Evolutionary conservation across 2,888 invertebrate genomes (phyloP).

Genomic region (Opisthograptis luteolata): DNA sequence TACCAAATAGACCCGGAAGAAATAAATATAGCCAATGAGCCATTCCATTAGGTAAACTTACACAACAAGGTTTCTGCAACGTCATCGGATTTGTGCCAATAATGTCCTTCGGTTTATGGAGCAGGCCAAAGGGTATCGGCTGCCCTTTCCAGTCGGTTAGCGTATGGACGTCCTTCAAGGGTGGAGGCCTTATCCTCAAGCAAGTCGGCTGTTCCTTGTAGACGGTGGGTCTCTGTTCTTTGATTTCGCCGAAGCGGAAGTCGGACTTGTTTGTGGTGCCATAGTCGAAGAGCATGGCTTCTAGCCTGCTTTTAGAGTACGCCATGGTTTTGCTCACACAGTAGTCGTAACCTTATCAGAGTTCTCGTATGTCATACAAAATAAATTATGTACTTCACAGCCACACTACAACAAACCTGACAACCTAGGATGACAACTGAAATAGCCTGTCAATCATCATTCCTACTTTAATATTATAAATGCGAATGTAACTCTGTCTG

Average conservation of each 20-base stretch:
- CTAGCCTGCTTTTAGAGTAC: slow-evolving; percentile 32
- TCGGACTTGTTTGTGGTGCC: slow-evolving; percentile 51
- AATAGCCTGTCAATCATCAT: too few relatives aligned
- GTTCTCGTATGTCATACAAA: too few relatives aligned
- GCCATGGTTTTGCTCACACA: too few relatives aligned
- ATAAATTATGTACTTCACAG: too few relatives aligned
- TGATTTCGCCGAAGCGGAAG: slow-evolving; percentile 41
- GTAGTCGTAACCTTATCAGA: too few relatives aligned
- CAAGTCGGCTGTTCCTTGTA: slow-evolving; percentile 42
- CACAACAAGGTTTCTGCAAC: slow-evolving; percentile 48
- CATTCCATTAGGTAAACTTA: too few relatives aligned
- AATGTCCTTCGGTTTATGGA: slow-evolving; percentile 48
- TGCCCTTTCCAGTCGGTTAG: slow-evolving; percentile 46
- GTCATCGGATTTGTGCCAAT: slow-evolving; percentile 47
- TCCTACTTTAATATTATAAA: too few relatives aligned
- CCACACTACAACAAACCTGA: too few relatives aligned
- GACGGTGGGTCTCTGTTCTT: slow-evolving; percentile 33
- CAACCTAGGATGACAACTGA: too few relatives aligned
- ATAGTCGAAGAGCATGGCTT: slow-evolving; percentile 54
- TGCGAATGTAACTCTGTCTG: too few relatives aligned
- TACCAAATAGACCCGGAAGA: too few relatives aligned
- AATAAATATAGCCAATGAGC: too few relatives aligned
- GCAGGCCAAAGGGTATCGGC: slow-evolving; percentile 50
- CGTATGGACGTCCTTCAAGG: slow-evolving; percentile 55
- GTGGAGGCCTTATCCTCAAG: slow-evolving; percentile 22